phyloP scores from a whole-genome alignment of 2,888 invertebrate genomes.

The Timandra comae region DNA sequence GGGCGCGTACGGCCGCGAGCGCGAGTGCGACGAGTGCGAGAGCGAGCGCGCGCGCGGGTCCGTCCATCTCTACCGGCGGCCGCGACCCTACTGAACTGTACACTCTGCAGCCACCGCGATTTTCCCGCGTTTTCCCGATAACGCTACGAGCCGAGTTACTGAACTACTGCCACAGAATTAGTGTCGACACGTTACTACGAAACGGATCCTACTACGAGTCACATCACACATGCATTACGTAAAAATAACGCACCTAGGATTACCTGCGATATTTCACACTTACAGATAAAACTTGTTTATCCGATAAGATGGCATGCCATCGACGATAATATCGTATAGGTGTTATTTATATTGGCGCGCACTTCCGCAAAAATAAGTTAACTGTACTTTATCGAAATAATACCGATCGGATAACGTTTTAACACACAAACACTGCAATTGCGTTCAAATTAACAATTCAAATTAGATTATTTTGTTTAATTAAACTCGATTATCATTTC shows the following conservation, averaged over 20 bases:
- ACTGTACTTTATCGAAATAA: too few species aligned
- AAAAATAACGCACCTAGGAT: constrained; percentile 25
- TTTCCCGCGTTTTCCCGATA: constrained; percentile 76
- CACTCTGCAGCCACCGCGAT: constrained; percentile 28
- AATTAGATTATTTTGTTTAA: too few species aligned
- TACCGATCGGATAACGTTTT: too few species aligned
- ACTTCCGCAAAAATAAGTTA: too few species aligned
- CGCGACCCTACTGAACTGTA: constrained; percentile 66
- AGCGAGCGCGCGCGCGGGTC: constrained; percentile 45
- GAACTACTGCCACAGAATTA: constrained; percentile 15
- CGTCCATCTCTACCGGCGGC: constrained; percentile 63
- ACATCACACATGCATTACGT: constrained; percentile 21
- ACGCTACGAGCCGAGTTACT: constrained; percentile 33
- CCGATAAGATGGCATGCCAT: constrained; percentile 34
- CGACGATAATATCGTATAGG: constrained; percentile 9
- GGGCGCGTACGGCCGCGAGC: constrained; percentile 58
- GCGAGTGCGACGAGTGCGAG: constrained; percentile 52
- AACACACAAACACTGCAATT: too few species aligned
- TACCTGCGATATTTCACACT: constrained; percentile 33
- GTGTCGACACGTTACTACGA: constrained; percentile 13
- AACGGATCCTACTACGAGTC: constrained; percentile 9
- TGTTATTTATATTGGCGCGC: too few species aligned
- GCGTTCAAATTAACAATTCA: too few species aligned
- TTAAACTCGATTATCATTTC: too few species aligned
- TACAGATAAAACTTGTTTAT: constrained; percentile 33